These are phyloP conservation scores for Idaea biselata DNA, from an alignment of 2,888 invertebrate genomes.

Conservation along the genomic window DNA sequence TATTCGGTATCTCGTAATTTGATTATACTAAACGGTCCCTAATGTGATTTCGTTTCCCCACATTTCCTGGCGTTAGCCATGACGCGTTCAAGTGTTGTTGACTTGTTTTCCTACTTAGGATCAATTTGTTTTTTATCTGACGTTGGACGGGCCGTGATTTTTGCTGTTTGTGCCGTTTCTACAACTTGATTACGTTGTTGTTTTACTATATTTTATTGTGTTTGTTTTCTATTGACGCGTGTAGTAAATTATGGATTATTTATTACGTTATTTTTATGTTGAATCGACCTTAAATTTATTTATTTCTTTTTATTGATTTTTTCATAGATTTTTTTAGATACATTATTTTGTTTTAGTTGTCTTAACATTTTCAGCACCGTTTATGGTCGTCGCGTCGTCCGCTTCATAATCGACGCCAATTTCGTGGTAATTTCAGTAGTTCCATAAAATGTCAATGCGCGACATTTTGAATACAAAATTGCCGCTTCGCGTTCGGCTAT, in stretches of 20 bases:
- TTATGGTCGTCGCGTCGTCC: too few species aligned
- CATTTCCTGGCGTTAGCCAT: conserved; percentile 43
- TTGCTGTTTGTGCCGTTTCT: conserved; percentile 23
- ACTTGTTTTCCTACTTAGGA: conserved; percentile 71
- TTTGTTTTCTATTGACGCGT: neutral
- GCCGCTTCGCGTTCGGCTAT: too few species aligned
- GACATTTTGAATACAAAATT: too few species aligned
- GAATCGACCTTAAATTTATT: too few species aligned
- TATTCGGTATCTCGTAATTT: conserved; percentile 50
- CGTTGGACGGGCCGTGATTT: conserved; percentile 35
- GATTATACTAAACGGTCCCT: conserved; percentile 60
- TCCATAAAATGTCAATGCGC: too few species aligned
- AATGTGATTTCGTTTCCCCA: conserved; percentile 59
- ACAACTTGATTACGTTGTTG: neutral
- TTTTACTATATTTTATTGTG: conserved; percentile 8
- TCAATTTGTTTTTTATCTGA: conserved; percentile 51
- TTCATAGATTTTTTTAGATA: too few species aligned
- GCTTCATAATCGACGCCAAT: too few species aligned
- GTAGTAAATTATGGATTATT: neutral
- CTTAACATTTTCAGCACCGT: too few species aligned
- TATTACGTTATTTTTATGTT: too few species aligned
- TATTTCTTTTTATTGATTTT: too few species aligned
- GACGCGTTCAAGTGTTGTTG: conserved; percentile 70
- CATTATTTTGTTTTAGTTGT: too few species aligned
- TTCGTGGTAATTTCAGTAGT: too few species aligned